Base-by-base conservation (phyloP, 2,888 invertebrate species). In the Listrodromus nycthemerus region DNA sequence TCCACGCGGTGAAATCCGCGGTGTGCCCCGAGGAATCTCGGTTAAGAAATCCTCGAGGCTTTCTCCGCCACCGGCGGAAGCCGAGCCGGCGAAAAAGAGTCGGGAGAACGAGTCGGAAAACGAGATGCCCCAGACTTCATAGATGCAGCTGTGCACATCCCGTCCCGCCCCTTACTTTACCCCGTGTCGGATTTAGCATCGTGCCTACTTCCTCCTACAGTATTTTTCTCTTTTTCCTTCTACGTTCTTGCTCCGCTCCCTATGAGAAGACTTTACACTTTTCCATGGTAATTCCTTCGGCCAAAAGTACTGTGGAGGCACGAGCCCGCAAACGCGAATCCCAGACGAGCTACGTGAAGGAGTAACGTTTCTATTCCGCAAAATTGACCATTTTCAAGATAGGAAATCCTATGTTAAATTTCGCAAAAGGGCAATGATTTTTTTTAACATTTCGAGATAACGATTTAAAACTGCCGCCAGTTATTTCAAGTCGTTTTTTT, bases 1-100 rank as follows among this genome's bases (percentile, higher is more conserved):
- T 92, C 91, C 89, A 89, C 88, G 90, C 86, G 90, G 90, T 30
- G 30, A 77, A 81, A 78, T 84, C 91, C 90, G 87, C 78, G 88
- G 88, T 87, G 87, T 83, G 77, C 70, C 82, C 66, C 75, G 74
- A 70, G 76, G 88, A 91, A 90, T 91, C 90, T 88, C 88, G 84
- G 88, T 86, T 87, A 89, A 89, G 89, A 89, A 90, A 90, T 91
- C 87, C 87, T 80, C 66, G 50, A 75, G 75, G 75, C 70, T 83
- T 80, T 69, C 81, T 82, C 78, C 75, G 69, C 73, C 65, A 79
- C 73, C 79, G 61, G 41, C 55, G 70, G 65, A 75, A 67, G 58
- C 75, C 48, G 45, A 55, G 70, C 50, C 61, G 55, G 69, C 70
- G 69, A 83, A 85, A 87, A 83, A 85, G 80, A 75, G 33, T 33